A percentile compares a stretch with the other conserved stretches of the same genome.
phyloP scores from a whole-genome alignment of 2,113 vertebrate species.

The Galeopterus variegatus region DNA sequence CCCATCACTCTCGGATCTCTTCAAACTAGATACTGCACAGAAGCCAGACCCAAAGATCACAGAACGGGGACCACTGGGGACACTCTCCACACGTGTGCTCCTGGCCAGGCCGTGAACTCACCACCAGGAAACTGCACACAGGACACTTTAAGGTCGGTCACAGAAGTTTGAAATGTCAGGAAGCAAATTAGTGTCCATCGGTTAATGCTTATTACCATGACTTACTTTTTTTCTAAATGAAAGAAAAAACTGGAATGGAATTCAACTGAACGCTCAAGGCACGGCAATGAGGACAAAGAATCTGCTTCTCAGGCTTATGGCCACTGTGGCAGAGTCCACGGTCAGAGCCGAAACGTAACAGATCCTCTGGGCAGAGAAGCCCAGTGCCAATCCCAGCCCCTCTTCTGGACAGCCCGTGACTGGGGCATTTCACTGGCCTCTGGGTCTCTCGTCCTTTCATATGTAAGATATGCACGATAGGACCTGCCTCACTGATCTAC shows the following conservation, averaged over 20 bases:
- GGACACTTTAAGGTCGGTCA: no score
- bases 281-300: not conserved
- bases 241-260: not conserved
- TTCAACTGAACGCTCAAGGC: not conserved
- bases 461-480: not conserved
- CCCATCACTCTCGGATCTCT: not conserved
- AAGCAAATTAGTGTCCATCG: not conserved
- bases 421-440: fast-evolving
- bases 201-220: not conserved
- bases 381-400: fast-evolving
- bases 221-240: not conserved
- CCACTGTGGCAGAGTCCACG: fast-evolving
- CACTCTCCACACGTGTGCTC: no score
- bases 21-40: not conserved
- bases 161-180: not conserved
- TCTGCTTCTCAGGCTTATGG: not conserved
- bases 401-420: not conserved
- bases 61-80: not conserved
- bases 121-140: fast-evolving
- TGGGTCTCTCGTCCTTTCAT: no score
- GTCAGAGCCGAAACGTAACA: not conserved
- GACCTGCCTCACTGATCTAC: not conserved
- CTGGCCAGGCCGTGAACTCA: fast-evolving
- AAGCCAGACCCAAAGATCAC: not conserved
- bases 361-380: fast-evolving